These are phyloP conservation scores for Blastobasis lacticolella DNA, from an alignment of 2,888 invertebrate species.

Conservation along the genomic window DNA sequence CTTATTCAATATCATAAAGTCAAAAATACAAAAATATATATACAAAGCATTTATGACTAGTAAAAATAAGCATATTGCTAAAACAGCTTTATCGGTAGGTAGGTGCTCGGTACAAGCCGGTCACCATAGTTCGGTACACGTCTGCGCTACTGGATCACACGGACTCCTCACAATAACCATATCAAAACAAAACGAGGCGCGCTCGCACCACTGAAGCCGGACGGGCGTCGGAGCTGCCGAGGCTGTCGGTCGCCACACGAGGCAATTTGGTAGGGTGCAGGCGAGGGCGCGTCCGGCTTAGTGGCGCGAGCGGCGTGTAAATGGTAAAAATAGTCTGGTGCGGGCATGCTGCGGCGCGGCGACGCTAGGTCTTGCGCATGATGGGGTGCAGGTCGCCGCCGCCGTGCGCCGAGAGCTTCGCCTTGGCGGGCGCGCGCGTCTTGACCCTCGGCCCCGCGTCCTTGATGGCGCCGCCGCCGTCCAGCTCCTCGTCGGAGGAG, in stretches of 20 bases:
- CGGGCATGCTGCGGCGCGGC: conserved; percentile 4
- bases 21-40: conserved; percentile 59
- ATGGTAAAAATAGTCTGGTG: conserved; percentile 29
- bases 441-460: conserved; percentile 50
- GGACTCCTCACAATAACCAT: conserved; percentile 39
- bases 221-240: conserved; percentile 5
- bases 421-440: conserved; percentile 39
- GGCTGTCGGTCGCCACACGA: conserved; percentile 18
- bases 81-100: conserved; percentile 31
- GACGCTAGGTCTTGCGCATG: conserved; percentile 51
- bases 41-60: conserved; percentile 70
- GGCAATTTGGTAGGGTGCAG: conserved; percentile 19
- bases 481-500: conserved; percentile 57
- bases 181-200: conserved; percentile 45
- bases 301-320: conserved; percentile 30
- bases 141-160: conserved; percentile 44
- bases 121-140: conserved; percentile 43
- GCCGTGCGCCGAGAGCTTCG: conserved; percentile 59
- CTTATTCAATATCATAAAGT: conserved; percentile 45
- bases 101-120: conserved; percentile 25
- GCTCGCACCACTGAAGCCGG: conserved; percentile 36
- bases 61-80: conserved; percentile 59
- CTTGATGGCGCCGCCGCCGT: conserved; percentile 38
- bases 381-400: conserved; percentile 61
- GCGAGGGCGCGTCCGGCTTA: conserved; percentile 21